A percentile compares a stretch with the other conserved stretches of the same genome.
These are phyloP conservation scores for Lapara coniferarum DNA, from an alignment of 2,888 invertebrate species.

Conservation along the genomic window DNA sequence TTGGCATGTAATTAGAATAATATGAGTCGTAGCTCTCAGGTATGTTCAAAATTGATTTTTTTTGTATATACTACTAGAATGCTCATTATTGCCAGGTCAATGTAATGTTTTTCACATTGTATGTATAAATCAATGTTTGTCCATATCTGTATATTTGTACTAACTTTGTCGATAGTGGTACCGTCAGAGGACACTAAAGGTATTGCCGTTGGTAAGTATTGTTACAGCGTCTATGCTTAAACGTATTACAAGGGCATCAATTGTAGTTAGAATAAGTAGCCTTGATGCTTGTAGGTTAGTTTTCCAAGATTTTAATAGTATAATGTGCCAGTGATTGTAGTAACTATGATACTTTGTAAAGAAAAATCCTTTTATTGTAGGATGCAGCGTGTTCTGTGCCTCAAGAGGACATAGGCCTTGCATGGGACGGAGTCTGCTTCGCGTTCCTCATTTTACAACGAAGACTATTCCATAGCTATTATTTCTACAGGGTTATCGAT, in stretches of 20 bases:
- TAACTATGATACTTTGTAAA: background rate
- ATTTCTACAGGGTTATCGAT: conserved; percentile 98
- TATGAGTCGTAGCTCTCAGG: background rate
- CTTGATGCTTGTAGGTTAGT: conserved; percentile 1
- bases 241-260: conserved; percentile 5
- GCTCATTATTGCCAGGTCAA: background rate
- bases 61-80: background rate
- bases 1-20: background rate
- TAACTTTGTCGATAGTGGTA: conserved; percentile 20
- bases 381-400: conserved; percentile 86
- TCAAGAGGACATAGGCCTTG: conserved; percentile 92
- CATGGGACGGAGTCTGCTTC: conserved; percentile 98
- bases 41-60: background rate
- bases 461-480: conserved; percentile 96
- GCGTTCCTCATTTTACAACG: conserved; percentile 95
- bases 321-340: background rate
- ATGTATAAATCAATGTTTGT: background rate
- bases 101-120: background rate
- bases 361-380: conserved; percentile 42
- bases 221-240: conserved; percentile 1
- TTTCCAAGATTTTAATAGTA: background rate
- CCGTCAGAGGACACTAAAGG: conserved; percentile 21
- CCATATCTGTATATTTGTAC: conserved; percentile 10
- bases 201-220: conserved; percentile 13
- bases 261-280: conserved; percentile 7